Base-by-base conservation (phyloP, 2,113 vertebrate species). In the Periophthalmus modestus region DNA sequence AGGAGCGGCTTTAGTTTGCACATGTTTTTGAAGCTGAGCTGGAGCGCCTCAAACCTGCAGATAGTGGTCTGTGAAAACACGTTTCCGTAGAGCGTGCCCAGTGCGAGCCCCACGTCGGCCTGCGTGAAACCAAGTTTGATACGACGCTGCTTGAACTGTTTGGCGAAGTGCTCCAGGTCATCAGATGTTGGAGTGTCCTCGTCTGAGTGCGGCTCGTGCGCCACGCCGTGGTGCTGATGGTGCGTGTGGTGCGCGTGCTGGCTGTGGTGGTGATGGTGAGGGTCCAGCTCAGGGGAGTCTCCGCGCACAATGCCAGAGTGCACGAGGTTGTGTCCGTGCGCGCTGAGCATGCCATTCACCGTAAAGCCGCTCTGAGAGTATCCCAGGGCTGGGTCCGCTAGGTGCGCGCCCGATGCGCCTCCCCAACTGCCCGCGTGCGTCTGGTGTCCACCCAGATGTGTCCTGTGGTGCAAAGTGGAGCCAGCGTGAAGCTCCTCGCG, bases 311-410 rank as follows among this genome's bases (percentile, higher is more conserved):
- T 84, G 72, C 95, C 95, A 0, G 96, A 93, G 92, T 98, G 96
- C 86, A 97, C 94, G 76, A 97, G 91, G 92, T 94, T 95, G 84
- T 96, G 95, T 36, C 95, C 94, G 76, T 96, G 94, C 28, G 96
- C 94, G 89, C 95, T 95, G 78, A 98, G 92, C 97, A 98, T 98
- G 83, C 96, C 96, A 92, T 98, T 98, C 84, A 98, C 96, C 24
- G 96, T 97, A 87, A 98, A 97, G 13, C 95, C 95, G 19, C 96
- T 82, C 86, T 98, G 97, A 23, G 96, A 95, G 90, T 98, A 98
- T 54, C 97, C 93, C 72, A 97, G 95, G 3, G 95, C 90, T 87
- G 96, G 96, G 54, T 93, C 92, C 76, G 94, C 94, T 84, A 95
- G 95, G 92, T 96, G 96, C 58, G 95, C 94, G 28, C 94, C 93